Conservation (phyloP, 2,888 invertebrate genomes). For the Pycnomerus fuliginosus region DNA sequence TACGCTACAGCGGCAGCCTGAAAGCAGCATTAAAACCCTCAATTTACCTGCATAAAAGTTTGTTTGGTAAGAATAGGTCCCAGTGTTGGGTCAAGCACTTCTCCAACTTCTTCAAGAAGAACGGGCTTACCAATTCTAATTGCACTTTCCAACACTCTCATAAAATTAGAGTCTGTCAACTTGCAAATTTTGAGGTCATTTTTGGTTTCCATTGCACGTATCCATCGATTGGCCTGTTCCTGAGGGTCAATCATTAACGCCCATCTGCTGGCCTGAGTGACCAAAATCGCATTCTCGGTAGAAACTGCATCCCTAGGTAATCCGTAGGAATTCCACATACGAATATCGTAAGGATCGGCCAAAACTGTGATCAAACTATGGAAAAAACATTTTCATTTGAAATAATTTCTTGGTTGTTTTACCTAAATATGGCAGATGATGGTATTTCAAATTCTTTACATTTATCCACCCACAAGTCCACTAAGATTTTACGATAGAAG, state of each 20-base stretch:
- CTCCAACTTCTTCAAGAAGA: constrained; percentile 85
- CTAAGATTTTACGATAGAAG: constrained; percentile 67
- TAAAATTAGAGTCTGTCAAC: constrained; percentile 72
- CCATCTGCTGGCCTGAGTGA: constrained; percentile 79
- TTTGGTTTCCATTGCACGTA: constrained; percentile 80
- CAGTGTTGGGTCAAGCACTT: constrained; percentile 83
- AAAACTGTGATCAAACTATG: constrained; percentile 68
- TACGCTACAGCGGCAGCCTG: too few relatives aligned
- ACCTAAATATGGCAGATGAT: constrained; percentile 68
- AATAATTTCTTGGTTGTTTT: constrained; percentile 19
- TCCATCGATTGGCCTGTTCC: constrained; percentile 93
- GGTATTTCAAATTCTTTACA: constrained; percentile 69
- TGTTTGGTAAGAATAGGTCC: constrained; percentile 80
- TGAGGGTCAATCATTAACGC: constrained; percentile 95
- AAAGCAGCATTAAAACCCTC: too few relatives aligned
- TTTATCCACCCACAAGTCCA: constrained; percentile 66
- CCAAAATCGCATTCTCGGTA: constrained; percentile 90
- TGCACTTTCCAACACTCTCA: constrained; percentile 77
- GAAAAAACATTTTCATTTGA: constrained; percentile 31
- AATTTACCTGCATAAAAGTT: constrained; percentile 67
- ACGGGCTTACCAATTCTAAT: constrained; percentile 84
- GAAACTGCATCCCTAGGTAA: constrained; percentile 85
- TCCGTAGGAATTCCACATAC: constrained; percentile 87
- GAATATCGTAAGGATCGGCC: constrained; percentile 83
- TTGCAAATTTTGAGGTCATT: constrained; percentile 77